Base-by-base conservation (phyloP, 1,140 invertebrate genomes). In the Leptinotarsa defecta region DNA sequence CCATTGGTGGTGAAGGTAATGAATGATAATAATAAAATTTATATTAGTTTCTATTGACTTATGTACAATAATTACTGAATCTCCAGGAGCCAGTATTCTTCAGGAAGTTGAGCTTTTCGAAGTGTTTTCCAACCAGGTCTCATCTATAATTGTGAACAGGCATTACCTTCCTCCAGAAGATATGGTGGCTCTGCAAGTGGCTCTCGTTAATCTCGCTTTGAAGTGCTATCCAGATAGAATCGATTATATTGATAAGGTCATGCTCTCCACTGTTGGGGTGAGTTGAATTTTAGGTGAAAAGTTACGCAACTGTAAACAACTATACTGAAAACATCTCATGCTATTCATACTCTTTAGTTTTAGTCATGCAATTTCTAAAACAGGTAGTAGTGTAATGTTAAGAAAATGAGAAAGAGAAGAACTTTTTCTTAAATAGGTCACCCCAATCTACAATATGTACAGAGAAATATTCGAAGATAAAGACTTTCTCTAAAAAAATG, bases 91-190 rank as follows among this genome's bases (percentile, higher is more conserved):
- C 11, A 81, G 74, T 71, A 78, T 82, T 43, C 75, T 83, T 24
- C 72, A 81, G 77, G 94, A 98, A 81, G 94, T 98, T 15, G 93
- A 97, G 83, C 87, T 99, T 1, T 99, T 99, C 89, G 97, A 99
- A 83, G 97, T 99, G 49, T 99, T 99, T 85, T 98, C 96, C n/a
- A 93, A 97, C 82, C 97, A 99, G 89, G 95, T 99, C 48, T 94
- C 96, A 4, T 93, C 94, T 76, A 97, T 99, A 80, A 97, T 98
- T 52, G 86, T 95, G 91, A 96, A 92, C 77, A 91, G 97, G 65
- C 93, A 93, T 81, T 95, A 98, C 83, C 96, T 99, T 92, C 94
- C 97, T 1, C 87, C 95, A 1, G 98, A 99, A 87, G 98, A 99
- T 86, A 97, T 98, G 84, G 93, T 99, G 61, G 93, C 96, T 13